phyloP scores from a whole-genome alignment of 37 sponge, comb jelly and placozoan genomes.

The Aplysina aerophoba region DNA sequence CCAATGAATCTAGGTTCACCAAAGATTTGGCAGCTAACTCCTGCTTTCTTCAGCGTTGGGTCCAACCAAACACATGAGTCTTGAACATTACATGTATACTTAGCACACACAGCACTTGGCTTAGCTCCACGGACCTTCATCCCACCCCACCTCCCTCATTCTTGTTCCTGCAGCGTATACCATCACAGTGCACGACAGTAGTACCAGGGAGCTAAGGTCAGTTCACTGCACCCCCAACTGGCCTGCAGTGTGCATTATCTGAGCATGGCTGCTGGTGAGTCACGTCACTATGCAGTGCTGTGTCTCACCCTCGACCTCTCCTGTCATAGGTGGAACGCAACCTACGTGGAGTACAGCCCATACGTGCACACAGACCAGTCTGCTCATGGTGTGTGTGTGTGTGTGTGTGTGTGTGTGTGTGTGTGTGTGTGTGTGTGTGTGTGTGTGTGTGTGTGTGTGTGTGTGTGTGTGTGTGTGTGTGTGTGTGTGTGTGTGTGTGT shows the following conservation, averaged over 20 bases:
- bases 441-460: neutral
- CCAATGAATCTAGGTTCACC: no score
- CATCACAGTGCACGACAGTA: slow-evolving; percentile 62
- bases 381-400: slow-evolving; percentile 45
- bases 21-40: no score
- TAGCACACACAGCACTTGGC: no score
- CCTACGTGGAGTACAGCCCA: slow-evolving; percentile 60
- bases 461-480: no score
- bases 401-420: slow-evolving; percentile 22
- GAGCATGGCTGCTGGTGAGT: neutral
- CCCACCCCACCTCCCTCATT: no score
- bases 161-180: slow-evolving; percentile 57
- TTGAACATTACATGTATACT: no score
- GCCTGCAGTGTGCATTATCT: no score
- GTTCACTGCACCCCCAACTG: neutral
- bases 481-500: no score
- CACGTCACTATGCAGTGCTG: neutral
- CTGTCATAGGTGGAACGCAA: slow-evolving; percentile 70
- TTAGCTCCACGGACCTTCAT: no score
- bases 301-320: neutral
- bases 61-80: no score
- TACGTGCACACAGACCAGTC: slow-evolving; percentile 35
- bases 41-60: no score
- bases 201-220: slow-evolving; percentile 55
- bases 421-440: slow-evolving; percentile 10